Base-by-base conservation (phyloP, 2,888 invertebrate genomes). In the Dicyrtomina minuta region DNA sequence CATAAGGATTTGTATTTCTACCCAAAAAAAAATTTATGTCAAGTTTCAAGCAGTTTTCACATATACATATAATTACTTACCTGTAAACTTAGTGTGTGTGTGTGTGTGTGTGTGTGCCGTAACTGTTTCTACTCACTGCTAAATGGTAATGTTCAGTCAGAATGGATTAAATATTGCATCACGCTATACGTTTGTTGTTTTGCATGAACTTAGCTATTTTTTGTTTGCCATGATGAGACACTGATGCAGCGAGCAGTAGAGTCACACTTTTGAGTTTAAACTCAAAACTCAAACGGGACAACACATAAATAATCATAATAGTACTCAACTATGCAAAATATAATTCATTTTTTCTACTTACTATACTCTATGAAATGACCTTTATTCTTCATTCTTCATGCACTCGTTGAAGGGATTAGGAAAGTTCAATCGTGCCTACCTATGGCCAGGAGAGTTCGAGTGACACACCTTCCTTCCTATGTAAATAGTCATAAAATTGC, bases 251-350 rank as follows among this genome's bases (percentile, higher is more conserved):
- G n/a, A n/a, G 12, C 15, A 12, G 46, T 15, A 10, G 22, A 51
- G 20, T 22, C 17, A 51, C 17, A 51, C 22, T 51, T 15, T 51
- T 2, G 17, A 22, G 17, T 2, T 10, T 20, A 51, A 17, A 17
- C 20, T 8, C 13, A 20, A 5, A 8, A 17, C n/a, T 17, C 10
- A 51, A 46, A 15, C 17, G 51, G 51, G 1, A 51, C 22, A 20
- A 51, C 51, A 51, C 51, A 51, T 51, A 51, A 51, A 51, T 51
- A 51, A 51, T 51, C 5, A 20, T 46, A 17, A 22, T 17, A 51
- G 17, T 22, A 22, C 20, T 46, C 46, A 6, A 12, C 33, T 33
- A 33, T 33, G 33, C 33, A 33, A 33, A 33, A 33, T 33, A 33
- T 33, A 33, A 33, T 33, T 8, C 33, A 33, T 33, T 33, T 33